phyloP scores from a whole-genome alignment of 2,113 vertebrate genomes.

The Gnathonemus echidnorhynchus region DNA sequence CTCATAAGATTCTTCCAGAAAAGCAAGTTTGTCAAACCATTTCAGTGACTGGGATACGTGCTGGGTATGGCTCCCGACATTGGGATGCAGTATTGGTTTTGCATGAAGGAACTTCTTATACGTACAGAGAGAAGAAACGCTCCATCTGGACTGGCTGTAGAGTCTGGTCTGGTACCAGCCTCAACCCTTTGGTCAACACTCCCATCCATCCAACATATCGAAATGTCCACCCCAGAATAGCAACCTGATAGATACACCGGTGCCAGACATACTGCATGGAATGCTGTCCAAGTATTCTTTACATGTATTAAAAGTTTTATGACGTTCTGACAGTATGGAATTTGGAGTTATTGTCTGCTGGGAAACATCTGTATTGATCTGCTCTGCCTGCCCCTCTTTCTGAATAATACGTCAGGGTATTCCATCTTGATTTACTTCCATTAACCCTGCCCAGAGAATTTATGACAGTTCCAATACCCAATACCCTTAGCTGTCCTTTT shows the following conservation, averaged over 20 bases:
- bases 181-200: neutral
- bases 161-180: neutral
- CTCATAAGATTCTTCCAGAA: neutral
- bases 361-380: neutral
- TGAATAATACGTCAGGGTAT: neutral
- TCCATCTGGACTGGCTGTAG: neutral
- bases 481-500: neutral
- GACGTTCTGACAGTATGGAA: neutral
- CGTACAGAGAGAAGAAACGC: no score
- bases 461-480: neutral
- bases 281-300: neutral
- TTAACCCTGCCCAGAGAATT: neutral
- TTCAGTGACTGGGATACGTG: neutral
- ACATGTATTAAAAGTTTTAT: slow-evolving; percentile 3
- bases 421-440: neutral
- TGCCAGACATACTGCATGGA: neutral
- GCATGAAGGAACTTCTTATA: neutral
- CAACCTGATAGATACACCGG: neutral
- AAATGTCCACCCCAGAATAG: neutral
- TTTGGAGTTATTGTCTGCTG: neutral
- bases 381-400: neutral
- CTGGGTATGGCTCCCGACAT: neutral
- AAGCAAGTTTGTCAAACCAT: neutral
- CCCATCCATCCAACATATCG: neutral
- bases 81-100: neutral